Base-by-base conservation (phyloP, 2,113 vertebrate genomes). In the Seriola aureovittata region DNA sequence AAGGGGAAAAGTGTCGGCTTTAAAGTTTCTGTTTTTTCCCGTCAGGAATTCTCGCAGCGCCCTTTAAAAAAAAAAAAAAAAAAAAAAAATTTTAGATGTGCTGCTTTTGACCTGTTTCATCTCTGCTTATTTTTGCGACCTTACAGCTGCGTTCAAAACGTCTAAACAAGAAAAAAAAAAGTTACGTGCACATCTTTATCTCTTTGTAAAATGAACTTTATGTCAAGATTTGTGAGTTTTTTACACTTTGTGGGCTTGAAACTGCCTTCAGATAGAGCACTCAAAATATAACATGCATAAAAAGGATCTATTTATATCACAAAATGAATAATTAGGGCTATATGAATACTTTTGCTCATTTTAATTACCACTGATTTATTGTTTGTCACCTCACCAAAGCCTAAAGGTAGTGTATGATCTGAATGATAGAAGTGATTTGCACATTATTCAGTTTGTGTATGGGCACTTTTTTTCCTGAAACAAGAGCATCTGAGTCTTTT, bases 401-500 rank as follows among this genome's bases (percentile, higher is more conserved):
- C 14, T 73, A 34, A 84, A 87, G 74, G 54, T 74, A n/a, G 42
- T 42, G 64, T 66, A 68, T 71, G 69, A 40, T 78, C 54, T 90
- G 70, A 86, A 78, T 85, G 73, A 82, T 46, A 78, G 12, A 64
- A 48, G 23, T 87, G 71, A 88, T 88, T 85, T 81, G 71, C 78
- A 44, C 40, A 77, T 81, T 83, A 85, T 90, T 92, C 63, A 85
- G 38, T 76, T 38, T 63, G 42, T 84, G 78, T 75, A 46, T 71
- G 79, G 58, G 50, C 32, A 67, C 64, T 71, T 63, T 80, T 57
- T 59, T 65, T 46, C 42, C 8, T 77, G 67, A 76, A 77, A 86
- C 77, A 87, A 90, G 70, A 85, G 57, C 85, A 52, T 86, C 74
- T 78, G 72, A 86, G 52, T 91, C 76, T 87, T 85, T 90, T 89